Percentiles rank a stretch among this genome's conserved stretches.
These are phyloP conservation scores for Ochotona curzoniae DNA, from an alignment of 2,113 vertebrate genomes.

Conservation along the genomic window DNA sequence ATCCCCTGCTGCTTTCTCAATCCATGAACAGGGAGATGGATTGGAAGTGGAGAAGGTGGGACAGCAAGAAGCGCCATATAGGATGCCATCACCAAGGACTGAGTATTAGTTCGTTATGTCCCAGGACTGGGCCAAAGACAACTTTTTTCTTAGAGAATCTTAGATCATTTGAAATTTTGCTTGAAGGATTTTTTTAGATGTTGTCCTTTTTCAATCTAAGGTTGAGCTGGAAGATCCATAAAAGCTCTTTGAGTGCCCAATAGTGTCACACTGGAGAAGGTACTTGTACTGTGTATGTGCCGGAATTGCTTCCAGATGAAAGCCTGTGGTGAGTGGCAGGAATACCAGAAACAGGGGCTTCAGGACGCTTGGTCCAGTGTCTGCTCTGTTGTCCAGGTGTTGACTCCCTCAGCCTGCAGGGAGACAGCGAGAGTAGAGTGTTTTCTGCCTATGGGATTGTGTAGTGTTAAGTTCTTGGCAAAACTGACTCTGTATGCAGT, in stretches of 20 bases:
- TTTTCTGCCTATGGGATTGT: not conserved
- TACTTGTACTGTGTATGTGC: not conserved
- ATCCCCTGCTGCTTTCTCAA: too few relatives aligned
- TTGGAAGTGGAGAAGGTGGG: too few relatives aligned
- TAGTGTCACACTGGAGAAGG: not conserved
- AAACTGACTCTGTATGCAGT: conserved; percentile 14
- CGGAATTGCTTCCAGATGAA: not conserved
- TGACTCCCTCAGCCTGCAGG: not conserved
- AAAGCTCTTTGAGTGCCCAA: not conserved
- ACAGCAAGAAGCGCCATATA: too few relatives aligned
- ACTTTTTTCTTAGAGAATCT: not conserved
- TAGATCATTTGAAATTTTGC: not conserved
- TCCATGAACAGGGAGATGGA: too few relatives aligned
- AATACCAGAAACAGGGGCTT: not conserved
- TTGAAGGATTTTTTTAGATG: not conserved
- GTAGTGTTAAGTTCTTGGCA: conserved; percentile 9
- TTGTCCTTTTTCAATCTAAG: not conserved
- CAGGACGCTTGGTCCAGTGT: not conserved
- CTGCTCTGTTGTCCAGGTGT: not conserved
- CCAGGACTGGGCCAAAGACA: too few relatives aligned
- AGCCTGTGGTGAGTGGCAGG: accelerated
- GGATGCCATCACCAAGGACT: too few relatives aligned
- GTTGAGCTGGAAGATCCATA: not conserved
- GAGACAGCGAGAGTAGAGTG: not conserved
- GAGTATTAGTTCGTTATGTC: too few relatives aligned